These are phyloP conservation scores for Microcebus griseorufus DNA, from an alignment of 2,113 vertebrate species.

Conservation along the genomic window DNA sequence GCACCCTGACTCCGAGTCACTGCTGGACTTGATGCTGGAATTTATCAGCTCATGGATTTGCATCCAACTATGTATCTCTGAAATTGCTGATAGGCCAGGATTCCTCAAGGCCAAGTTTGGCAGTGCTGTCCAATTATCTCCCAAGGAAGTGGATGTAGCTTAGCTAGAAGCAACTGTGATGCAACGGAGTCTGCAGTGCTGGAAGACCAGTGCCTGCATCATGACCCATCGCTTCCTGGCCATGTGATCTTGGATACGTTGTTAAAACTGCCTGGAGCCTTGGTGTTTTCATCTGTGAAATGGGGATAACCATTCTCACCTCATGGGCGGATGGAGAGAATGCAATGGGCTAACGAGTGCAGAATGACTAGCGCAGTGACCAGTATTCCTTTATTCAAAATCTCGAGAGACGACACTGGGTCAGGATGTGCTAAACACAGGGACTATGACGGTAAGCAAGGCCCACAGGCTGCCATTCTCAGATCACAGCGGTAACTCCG, in stretches of 20 bases:
- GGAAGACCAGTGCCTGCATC: neutral
- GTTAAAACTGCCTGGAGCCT: neutral
- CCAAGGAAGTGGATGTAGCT: neutral
- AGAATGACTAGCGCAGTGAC: neutral
- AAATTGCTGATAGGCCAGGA: too few relatives aligned
- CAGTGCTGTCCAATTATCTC: neutral
- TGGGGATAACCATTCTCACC: neutral
- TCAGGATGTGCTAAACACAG: neutral
- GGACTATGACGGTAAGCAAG: neutral
- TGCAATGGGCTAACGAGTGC: neutral
- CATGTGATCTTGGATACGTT: neutral
- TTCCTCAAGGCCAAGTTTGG: neutral
- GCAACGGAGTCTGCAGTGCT: neutral
- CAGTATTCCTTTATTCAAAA: neutral
- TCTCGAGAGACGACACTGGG: neutral
- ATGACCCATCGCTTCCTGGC: neutral
- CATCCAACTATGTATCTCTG: neutral
- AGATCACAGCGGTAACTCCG: neutral
- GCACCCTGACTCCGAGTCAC: neutral
- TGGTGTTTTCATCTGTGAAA: slow-evolving; percentile 9
- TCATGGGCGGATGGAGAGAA: neutral
- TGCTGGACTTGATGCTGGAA: neutral
- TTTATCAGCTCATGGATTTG: neutral
- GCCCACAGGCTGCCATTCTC: neutral
- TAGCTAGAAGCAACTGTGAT: neutral